These are phyloP conservation scores for Phoeniculus purpureus DNA, from an alignment of 2,797 vertebrate species.

Conservation along the genomic window DNA sequence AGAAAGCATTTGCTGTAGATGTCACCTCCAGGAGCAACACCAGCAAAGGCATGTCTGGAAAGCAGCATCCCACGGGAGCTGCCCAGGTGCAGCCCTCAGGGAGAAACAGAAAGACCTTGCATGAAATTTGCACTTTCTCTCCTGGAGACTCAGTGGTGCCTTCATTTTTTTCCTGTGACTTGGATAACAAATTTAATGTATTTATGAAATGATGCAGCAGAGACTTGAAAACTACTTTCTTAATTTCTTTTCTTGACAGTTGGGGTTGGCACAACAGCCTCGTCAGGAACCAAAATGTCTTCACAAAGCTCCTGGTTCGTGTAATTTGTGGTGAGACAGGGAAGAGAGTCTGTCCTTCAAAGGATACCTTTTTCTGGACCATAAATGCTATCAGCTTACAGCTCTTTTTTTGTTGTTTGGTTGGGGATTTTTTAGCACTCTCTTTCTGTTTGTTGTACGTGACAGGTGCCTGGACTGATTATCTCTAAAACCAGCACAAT, in stretches of 20 bases:
- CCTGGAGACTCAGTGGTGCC: not conserved
- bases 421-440: not conserved
- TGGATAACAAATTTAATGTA: not conserved
- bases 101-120: not conserved
- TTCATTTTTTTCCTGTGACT: not conserved
- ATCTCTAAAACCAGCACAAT: slow-evolving; percentile 6
- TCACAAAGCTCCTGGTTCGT: not conserved
- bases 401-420: not conserved
- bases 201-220: not conserved
- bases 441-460: not conserved
- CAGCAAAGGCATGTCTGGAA: not conserved
- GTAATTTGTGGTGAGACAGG: not conserved
- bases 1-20: not conserved
- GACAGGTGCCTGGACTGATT: not conserved
- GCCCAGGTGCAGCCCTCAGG: not conserved
- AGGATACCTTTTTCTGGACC: not conserved
- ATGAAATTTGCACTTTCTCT: not conserved
- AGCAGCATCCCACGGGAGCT: not conserved
- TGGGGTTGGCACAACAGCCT: not conserved
- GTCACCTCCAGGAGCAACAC: not conserved
- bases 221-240: not conserved
- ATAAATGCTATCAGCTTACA: not conserved
- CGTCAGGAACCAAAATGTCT: not conserved
- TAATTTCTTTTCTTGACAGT: not conserved
- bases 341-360: not conserved